Evolutionary conservation across 2,797 vertebrate species (phyloP), one percentile per base, ranked within the genome.

Genomic region (Gorsachius magnificus): DNA sequence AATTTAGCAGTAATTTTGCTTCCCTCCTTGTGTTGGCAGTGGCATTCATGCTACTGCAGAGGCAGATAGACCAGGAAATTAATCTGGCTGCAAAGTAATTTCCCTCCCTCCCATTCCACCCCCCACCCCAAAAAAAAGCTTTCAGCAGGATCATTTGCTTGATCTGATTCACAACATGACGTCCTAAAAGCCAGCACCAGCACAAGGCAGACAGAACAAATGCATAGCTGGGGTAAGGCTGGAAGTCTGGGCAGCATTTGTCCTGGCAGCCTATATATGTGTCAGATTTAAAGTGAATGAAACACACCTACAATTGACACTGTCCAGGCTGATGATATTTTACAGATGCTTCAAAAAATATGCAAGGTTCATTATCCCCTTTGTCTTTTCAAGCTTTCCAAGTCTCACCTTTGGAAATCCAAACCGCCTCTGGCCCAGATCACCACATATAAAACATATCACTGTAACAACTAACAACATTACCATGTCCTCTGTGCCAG

Each of bases 1-100:
- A 80, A 95, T 91, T 84, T 79, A 91, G 66, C 58, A 69, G 50
- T 48, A 78, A 72, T 85, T 93, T 87, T 92, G 71, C 43, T 91
- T 33, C 36, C 33, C 29, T 92, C 69, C 92, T 83, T 81, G 29
- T 61, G 50, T 29, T 71, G 50, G 82, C 83, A 85, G 69, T 75
- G 84, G 82, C 69, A 89, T 96, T 92, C 95, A 94, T 64, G n/a
- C 53, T 83, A 94, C 76, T 75, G 83, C 76, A 81, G 45, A 54
- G 76, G 76, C 57, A 93, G 87, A 84, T 25, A 94, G 68, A 71
- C 46, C 94, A 94, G 84, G 84, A 96, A 96, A 95, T 94, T 93
- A 92, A 95, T 93, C 60, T 60, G 50, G 63, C 70, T 90, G 83
- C 83, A 84, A 88, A 94, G 71, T 77, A 94, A 93, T 89, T 95